phyloP scores from a whole-genome alignment of 2,113 vertebrate species.

The Nycticryphes semicollaris region DNA sequence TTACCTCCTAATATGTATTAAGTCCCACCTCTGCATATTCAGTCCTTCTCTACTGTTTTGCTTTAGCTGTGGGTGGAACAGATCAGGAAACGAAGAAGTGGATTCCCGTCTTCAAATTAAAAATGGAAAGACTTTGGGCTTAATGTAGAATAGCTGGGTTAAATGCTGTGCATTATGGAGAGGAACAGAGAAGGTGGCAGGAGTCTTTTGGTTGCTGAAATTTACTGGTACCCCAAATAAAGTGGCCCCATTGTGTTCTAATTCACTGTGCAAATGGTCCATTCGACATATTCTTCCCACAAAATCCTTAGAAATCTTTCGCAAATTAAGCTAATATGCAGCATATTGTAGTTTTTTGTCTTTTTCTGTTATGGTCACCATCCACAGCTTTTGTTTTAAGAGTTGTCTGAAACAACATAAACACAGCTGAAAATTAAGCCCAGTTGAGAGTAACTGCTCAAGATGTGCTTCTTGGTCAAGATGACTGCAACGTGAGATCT shows the following conservation, averaged over 20 bases:
- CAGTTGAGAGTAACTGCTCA: slow-evolving; percentile 16
- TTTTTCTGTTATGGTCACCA: neutral
- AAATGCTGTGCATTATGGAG: neutral
- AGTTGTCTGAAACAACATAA: neutral
- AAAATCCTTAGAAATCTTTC: neutral
- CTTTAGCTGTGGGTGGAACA: neutral
- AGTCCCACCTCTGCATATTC: neutral
- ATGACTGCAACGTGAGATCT: neutral
- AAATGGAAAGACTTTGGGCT: neutral
- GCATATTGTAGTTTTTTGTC: neutral
- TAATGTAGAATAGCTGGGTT: neutral
- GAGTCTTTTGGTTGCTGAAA: neutral
- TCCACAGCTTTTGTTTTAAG: neutral
- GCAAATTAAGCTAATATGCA: neutral
- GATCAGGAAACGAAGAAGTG: neutral
- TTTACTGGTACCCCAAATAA: neutral
- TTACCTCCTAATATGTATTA: neutral
- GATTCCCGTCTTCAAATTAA: neutral
- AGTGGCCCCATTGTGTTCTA: neutral
- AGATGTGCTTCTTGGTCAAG: neutral
- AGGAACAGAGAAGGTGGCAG: neutral
- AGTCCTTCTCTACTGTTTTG: accelerated
- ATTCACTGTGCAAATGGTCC: neutral
- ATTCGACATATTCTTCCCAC: neutral
- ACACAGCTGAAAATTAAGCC: neutral